Base-by-base conservation (phyloP, 2,113 vertebrate species). In the Paramisgurnus dabryanus region DNA sequence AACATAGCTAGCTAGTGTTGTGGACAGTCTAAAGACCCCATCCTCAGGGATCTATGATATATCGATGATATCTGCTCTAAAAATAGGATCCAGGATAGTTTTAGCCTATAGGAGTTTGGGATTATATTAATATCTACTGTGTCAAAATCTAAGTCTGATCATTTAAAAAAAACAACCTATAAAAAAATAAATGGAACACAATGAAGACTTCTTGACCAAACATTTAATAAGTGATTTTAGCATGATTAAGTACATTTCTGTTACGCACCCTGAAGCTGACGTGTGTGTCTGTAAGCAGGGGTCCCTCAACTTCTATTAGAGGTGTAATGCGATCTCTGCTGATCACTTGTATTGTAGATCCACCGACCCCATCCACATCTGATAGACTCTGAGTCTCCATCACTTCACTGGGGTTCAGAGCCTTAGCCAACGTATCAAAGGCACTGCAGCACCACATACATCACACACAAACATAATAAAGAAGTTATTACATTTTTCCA, bases 361-460 rank as follows among this genome's bases (percentile, higher is more conserved):
- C 97, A 50, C 94, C 87, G 8, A 93, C 83, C 82, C 94, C 87
- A 34, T 96, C 95, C 12, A 92, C 78, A 6, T 96, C 95, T 13
- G 89, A 88, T 87, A 94, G 82, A 87, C 90, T 93, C 63, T 94
- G 94, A 82, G 91, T 89, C 0, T 90, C 85, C 61, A 90, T 80
- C 77, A 86, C 87, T 67, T 99, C 97, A 79, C 93, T 84, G 63
- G 98, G 95, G 89, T 93, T 98, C 89, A 99, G 94, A 78, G 98
- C 98, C 95, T 99, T 99, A 86, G 98, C 97, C 92, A 99, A 93
- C 71, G 98, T 98, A 87, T 99, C 97, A 87, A 99, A 99, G 89
- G 98, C 98, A 93, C 98, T 99, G 88, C 12, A 76, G 63, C n/a
- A 53, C 43, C 78, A 78, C 43, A 65, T 0, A 76, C 40, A 76